phyloP scores from a whole-genome alignment of 2,888 invertebrate genomes.

The Erpobdella octoculata region DNA sequence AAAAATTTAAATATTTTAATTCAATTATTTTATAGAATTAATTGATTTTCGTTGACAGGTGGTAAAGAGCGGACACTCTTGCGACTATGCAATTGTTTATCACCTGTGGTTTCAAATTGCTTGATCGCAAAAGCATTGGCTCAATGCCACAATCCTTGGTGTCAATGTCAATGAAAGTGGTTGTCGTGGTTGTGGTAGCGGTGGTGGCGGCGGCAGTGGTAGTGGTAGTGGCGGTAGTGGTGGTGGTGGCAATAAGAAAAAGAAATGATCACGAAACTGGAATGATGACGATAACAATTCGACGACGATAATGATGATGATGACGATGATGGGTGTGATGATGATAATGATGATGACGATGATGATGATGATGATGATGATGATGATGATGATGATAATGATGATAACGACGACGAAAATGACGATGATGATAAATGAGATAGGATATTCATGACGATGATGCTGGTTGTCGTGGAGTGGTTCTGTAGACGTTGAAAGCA shows the following conservation, averaged over 20 bases:
- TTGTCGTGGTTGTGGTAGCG: background rate
- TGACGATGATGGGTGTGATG: background rate
- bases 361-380: background rate
- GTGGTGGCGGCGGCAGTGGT: background rate
- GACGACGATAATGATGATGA: background rate
- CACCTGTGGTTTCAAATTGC: background rate
- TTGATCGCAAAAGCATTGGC: conserved; percentile 8
- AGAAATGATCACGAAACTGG: no score
- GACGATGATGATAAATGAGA: no score
- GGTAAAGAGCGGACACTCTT: conserved; percentile 2
- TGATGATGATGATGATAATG: background rate
- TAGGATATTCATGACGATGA: no score
- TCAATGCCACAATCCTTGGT: background rate
- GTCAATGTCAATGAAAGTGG: background rate
- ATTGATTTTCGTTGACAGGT: background rate
- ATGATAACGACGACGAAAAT: background rate
- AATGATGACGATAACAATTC: background rate
- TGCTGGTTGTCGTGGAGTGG: no score
- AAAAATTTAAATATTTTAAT: no score
- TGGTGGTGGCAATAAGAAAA: no score
- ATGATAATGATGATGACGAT: background rate
- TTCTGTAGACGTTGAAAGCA: no score
- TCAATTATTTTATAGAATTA: no score
- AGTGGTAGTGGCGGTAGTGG: background rate
- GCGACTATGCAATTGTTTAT: conserved; percentile 10